Base-by-base conservation (phyloP, 2,797 vertebrate genomes). In the Mormyrus proboscirostris region DNA sequence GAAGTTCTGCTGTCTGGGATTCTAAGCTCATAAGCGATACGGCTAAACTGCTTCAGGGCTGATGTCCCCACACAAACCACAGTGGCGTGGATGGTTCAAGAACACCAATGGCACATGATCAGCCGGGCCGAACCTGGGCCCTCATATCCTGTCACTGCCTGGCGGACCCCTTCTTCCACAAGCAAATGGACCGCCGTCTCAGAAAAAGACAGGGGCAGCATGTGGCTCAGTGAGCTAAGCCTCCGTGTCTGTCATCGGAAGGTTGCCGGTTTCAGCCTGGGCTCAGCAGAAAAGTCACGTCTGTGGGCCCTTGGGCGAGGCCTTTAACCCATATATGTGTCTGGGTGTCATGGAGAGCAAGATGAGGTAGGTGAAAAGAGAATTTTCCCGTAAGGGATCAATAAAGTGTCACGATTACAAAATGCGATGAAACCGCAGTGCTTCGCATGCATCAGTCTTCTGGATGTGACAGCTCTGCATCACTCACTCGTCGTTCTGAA, bases 21-120 rank as follows among this genome's bases (percentile, higher is more conserved):
- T 51, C 83, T 51, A 84, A 84, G 41, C 79, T 47, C 41, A 33
- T 25, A 51, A 53, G 38, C 12, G 49, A 88, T 88, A 82, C 89
- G 88, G 88, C 90, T 88, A 90, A 89, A 85, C 49, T 87, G 90
- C 90, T 90, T 90, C 89, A 90, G 79, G 83, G 90, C 89, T 41
- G 47, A 79, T 53, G 84, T 91, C 90, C 87, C 90, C 44, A 90
- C 89, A 62, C 33, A 88, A 91, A 94, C 93, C 89, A 93, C 92
- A 93, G 91, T 87, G 88, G 89, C 41, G 38, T 73, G 4, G 22
- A 44, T 90, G 73, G 41, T 79, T n/a, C 73, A 47, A 73, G 5
- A 79, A 82, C 41, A 22, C 76, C 38, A 19, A 47, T 8, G 41
- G 2, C n/a, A 2, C 76, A 7, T 10, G 41, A 19, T 82, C 76